Conservation (phyloP, 2,797 vertebrate species). For the Lates japonicus region DNA sequence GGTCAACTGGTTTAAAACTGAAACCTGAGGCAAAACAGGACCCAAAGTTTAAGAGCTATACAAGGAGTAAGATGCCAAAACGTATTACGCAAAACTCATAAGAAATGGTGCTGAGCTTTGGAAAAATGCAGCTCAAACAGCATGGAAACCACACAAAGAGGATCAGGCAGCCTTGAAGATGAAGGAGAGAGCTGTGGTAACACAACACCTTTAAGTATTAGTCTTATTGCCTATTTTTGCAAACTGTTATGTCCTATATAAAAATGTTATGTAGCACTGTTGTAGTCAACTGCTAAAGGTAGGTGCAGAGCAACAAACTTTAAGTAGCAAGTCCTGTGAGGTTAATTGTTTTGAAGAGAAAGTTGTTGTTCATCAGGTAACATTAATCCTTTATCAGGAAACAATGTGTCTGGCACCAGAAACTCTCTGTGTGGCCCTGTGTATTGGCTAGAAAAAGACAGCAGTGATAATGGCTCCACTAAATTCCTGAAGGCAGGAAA, state of each 20-base stretch:
- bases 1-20: slow-evolving; percentile 37
- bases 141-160: background rate
- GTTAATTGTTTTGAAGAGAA: slow-evolving; percentile 23
- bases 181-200: background rate
- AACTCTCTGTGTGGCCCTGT: slow-evolving; percentile 16
- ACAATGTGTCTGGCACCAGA: slow-evolving; percentile 28
- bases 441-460: background rate
- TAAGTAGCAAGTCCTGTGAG: slow-evolving; percentile 21
- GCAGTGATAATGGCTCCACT: background rate
- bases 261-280: background rate
- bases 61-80: background rate
- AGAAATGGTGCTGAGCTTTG: slow-evolving; percentile 1
- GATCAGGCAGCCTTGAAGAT: background rate
- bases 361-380: slow-evolving; percentile 24
- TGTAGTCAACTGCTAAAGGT: background rate
- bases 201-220: background rate
- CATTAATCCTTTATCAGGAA: slow-evolving; percentile 42
- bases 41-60: background rate
- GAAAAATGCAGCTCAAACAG: background rate
- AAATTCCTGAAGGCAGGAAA: slow-evolving; percentile 11
- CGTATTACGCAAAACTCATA: background rate
- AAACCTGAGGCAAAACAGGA: slow-evolving; percentile 6
- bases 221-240: background rate
- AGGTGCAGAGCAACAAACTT: slow-evolving; percentile 6
- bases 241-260: background rate